Evolutionary conservation across 2,888 invertebrate genomes (phyloP), one percentile per base, ranked within the genome.

Genomic region (Hypomecis punctinalis): DNA sequence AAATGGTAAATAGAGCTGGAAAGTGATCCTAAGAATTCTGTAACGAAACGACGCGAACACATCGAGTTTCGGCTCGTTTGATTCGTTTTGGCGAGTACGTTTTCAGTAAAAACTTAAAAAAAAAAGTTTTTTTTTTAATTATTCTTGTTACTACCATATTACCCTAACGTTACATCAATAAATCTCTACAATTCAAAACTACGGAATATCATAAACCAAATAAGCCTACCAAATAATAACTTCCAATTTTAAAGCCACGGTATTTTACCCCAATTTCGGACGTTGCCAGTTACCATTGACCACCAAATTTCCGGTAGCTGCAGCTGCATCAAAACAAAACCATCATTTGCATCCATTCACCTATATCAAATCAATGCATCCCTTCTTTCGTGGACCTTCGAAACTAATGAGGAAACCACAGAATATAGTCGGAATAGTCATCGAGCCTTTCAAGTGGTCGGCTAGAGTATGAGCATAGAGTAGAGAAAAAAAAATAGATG

Each of bases 281-380:
- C 63, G 49, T n/a, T 36, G 46, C 39, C 51, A 11, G 51, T 5
- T 40, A 46, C 37, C 57, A 61, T 53, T 66, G 65, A 66, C 65
- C 80, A 79, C 80, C 76, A 76, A 68, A 76, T 71, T 76, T 74
- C 78, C 77, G 78, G 75, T 75, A 73, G 70, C 56, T 72, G 80
- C 83, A 89, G 88, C 89, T 88, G 88, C 83, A 74, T 77, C 75
- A 76, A 81, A 85, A 86, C 83, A 85, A 84, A 83, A 81, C 70
- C 73, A 77, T 76, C 61, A 66, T 65, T 65, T 65, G 56, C 61
- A 47, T 61, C 65, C 61, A 66, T 57, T 66, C 61, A 61, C 46
- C 56, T 60, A 55, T 55, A 64, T 64, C 64, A 63, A 67, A 63
- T 67, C 67, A 63, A 60, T 63, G 63, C 65, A 63, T 78, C 76